phyloP scores from a whole-genome alignment of 1,140 invertebrate genomes.

The Caerostris darwini region DNA sequence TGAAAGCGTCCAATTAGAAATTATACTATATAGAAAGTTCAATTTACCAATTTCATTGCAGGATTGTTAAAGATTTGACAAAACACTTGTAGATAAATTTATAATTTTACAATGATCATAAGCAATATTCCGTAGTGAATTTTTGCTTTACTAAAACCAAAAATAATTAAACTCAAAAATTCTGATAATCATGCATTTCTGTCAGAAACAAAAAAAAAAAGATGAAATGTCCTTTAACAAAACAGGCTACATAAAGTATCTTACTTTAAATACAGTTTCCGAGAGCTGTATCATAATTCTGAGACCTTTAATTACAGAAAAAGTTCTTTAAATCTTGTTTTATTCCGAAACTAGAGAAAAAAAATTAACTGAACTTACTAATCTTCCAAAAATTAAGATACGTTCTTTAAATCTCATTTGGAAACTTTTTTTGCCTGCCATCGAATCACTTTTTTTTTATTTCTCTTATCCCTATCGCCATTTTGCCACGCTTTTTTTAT shows the following conservation, averaged over 20 bases:
- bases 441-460: neutral
- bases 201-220: too few species aligned
- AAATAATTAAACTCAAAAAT: too few species aligned
- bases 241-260: neutral
- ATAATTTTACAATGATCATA: too few species aligned
- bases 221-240: neutral
- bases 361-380: slow-evolving; percentile 23
- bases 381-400: slow-evolving; percentile 45
- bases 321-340: neutral
- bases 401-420: slow-evolving; percentile 47
- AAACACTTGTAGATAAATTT: too few species aligned
- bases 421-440: neutral
- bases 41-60: too few species aligned
- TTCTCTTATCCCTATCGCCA: neutral
- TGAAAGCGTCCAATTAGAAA: too few species aligned
- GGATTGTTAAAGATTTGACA: too few species aligned
- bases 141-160: too few species aligned
- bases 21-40: too few species aligned
- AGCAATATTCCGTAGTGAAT: too few species aligned
- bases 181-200: too few species aligned
- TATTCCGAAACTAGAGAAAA: neutral
- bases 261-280: neutral
- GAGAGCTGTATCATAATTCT: neutral
- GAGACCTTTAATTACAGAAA: neutral
- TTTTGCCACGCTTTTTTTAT: neutral